These are phyloP conservation scores for Drosophila peninsularis DNA, from an alignment of 2,888 invertebrate genomes.

Conservation along the genomic window DNA sequence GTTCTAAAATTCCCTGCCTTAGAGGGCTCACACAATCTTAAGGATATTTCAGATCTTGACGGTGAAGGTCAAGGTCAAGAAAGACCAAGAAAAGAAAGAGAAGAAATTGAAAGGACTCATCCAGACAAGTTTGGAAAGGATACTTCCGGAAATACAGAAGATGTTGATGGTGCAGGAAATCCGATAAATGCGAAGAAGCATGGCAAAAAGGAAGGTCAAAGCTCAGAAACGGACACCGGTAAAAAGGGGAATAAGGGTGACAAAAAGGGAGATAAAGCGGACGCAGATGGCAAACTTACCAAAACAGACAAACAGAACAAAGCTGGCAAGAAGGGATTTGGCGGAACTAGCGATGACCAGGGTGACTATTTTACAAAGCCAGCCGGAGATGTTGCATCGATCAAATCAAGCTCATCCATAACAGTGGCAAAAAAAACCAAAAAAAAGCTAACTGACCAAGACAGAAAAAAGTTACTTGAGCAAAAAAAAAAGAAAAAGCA, in stretches of 20 bases:
- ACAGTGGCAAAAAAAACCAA: background rate
- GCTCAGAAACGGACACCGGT: background rate
- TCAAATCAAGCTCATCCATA: accelerated
- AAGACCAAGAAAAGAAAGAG: too few species aligned
- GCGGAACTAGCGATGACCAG: background rate
- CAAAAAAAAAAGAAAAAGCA: background rate
- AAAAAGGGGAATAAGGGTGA: background rate
- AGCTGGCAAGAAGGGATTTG: background rate
- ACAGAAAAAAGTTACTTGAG: too few species aligned
- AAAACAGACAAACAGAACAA: background rate
- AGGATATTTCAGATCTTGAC: background rate
- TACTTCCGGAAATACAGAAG: background rate
- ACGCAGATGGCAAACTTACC: background rate
- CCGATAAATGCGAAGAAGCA: too few species aligned
- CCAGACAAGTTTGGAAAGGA: background rate
- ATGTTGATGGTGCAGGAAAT: background rate
- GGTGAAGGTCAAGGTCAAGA: too few species aligned
- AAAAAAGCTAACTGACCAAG: too few species aligned
- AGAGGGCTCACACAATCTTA: too few species aligned
- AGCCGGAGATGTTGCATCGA: too few species aligned
- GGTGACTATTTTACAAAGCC: too few species aligned
- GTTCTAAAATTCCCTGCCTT: background rate
- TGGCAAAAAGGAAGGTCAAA: background rate
- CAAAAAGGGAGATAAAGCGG: background rate
- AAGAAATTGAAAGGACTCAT: too few species aligned